Evolutionary conservation across 1,140 invertebrate species (phyloP).

Genomic region (Drosophila kurseongensis): DNA sequence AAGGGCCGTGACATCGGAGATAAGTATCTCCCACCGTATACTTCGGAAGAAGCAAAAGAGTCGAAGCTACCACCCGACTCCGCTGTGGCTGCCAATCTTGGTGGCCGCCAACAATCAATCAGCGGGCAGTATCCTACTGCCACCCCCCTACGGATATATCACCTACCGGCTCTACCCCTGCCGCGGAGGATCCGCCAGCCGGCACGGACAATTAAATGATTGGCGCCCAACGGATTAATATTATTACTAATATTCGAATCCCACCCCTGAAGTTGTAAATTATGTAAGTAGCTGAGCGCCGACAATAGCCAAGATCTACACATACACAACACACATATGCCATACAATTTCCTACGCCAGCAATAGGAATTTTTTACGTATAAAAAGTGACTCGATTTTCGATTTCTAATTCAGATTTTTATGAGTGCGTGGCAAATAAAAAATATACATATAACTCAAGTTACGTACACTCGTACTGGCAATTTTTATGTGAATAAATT

Average conservation of each 20-base stretch:
- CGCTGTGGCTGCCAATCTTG: no score
- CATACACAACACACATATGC: neutral
- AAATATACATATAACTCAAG: neutral
- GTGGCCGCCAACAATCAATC: no score
- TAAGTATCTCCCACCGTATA: no score
- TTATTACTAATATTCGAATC: no score
- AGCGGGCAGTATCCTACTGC: no score
- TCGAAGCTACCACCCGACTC: no score
- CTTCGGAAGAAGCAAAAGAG: no score
- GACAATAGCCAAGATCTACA: neutral
- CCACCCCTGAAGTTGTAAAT: neutral
- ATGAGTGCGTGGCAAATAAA: conserved; percentile 1
- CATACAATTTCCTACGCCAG: conserved; percentile 10
- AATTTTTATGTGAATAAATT: conserved; percentile 1
- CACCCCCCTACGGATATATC: neutral
- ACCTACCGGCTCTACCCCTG: neutral
- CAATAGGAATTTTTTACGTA: conserved; percentile 10
- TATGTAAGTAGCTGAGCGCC: conserved; percentile 9
- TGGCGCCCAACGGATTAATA: neutral
- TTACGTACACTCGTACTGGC: conserved; percentile 1
- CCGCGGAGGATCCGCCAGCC: neutral
- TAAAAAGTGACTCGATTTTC: conserved; percentile 6
- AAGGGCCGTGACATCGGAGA: no score
- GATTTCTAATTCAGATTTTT: conserved; percentile 2
- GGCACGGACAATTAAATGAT: neutral